Conservation (phyloP, 2,888 invertebrate genomes). For the Tubiluchus corallicola region DNA sequence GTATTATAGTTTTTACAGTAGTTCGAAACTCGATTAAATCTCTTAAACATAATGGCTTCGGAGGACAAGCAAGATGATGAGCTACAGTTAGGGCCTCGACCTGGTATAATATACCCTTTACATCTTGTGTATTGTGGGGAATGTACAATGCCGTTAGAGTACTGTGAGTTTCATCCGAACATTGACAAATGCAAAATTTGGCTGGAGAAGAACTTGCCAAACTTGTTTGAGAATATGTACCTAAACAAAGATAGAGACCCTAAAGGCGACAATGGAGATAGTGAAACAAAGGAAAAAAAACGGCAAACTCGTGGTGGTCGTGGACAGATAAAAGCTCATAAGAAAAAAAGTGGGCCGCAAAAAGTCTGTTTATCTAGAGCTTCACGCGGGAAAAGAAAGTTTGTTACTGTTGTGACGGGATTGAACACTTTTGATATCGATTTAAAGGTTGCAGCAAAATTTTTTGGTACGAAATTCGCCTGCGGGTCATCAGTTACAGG, state of each 20-base stretch:
- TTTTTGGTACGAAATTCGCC: conserved; percentile 90
- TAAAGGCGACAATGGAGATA: conserved; percentile 20
- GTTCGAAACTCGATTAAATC: too few relatives aligned
- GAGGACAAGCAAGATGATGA: too few relatives aligned
- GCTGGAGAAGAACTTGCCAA: conserved; percentile 82
- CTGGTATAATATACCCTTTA: conserved; percentile 58
- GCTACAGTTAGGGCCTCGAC: conserved; percentile 43
- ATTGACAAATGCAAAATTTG: conserved; percentile 93
- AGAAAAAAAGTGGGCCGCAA: conserved; percentile 36
- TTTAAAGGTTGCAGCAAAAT: conserved; percentile 89
- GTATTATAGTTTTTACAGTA: too few relatives aligned
- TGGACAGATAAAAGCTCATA: conserved; percentile 82
- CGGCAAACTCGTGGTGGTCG: conserved; percentile 92
- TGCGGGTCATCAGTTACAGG: conserved; percentile 98
- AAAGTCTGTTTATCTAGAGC: conserved; percentile 30
- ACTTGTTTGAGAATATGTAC: conserved; percentile 72
- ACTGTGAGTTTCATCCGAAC: conserved; percentile 94
- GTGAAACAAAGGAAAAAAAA: conserved; percentile 75
- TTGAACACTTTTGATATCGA: conserved; percentile 90
- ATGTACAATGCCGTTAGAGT: conserved; percentile 37
- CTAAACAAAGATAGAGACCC: not conserved
- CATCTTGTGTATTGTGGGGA: conserved; percentile 68
- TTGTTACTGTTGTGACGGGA: conserved; percentile 89
- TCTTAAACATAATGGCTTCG: too few relatives aligned
- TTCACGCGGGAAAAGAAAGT: conserved; percentile 97